These are phyloP conservation scores for Caenorhabditis drosophilae DNA, from an alignment of 2,888 invertebrate genomes.

Conservation along the genomic window DNA sequence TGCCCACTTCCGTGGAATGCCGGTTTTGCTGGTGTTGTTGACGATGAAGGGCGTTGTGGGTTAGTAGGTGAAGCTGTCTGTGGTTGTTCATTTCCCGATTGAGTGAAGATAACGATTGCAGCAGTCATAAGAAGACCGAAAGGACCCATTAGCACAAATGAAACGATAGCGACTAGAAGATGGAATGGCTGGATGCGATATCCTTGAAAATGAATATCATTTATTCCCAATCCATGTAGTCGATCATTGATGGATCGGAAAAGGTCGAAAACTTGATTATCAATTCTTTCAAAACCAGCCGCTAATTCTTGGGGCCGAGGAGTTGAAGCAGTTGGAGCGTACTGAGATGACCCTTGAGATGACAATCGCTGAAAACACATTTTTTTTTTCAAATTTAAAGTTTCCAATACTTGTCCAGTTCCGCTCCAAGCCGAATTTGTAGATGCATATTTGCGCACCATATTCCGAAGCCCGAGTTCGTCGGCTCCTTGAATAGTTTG, in stretches of 20 bases:
- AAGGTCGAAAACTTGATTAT: conserved; percentile 6
- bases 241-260: conserved; percentile 15
- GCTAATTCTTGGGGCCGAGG: no score
- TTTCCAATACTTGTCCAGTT: conserved; percentile 17
- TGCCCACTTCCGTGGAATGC: conserved; percentile 39
- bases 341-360: background rate
- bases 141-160: conserved; percentile 41
- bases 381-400: background rate
- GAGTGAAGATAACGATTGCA: conserved; percentile 32
- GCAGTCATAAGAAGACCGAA: conserved; percentile 32
- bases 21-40: conserved; percentile 7
- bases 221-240: conserved; percentile 29
- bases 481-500: conserved; percentile 29
- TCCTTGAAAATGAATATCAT: conserved; percentile 15
- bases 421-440: conserved; percentile 14
- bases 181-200: conserved; percentile 41
- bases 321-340: background rate
- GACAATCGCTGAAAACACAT: conserved; percentile 12
- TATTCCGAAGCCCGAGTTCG: conserved; percentile 15
- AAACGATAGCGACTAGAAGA: conserved; percentile 14
- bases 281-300: background rate
- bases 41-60: background rate
- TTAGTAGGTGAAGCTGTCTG: background rate
- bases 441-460: conserved; percentile 23
- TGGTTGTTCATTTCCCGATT: conserved; percentile 3